Conservation (phyloP, 1,140 invertebrate genomes). For the Brachionus rotundiformis region DNA sequence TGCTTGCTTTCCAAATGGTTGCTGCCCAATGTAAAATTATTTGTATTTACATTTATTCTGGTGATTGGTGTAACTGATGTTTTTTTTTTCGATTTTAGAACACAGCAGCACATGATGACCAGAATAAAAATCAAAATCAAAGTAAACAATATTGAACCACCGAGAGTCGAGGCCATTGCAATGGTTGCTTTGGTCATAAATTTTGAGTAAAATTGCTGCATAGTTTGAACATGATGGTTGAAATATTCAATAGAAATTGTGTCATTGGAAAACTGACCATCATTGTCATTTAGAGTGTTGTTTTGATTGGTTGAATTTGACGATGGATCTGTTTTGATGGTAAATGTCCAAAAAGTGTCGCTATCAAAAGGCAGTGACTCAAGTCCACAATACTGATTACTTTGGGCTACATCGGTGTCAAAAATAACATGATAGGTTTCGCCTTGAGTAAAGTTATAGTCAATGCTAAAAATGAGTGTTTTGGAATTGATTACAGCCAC, state of each 20-base stretch:
- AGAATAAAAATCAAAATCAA: not conserved
- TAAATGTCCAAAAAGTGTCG: not conserved
- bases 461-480: not conserved
- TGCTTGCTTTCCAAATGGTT: not conserved
- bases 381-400: not conserved
- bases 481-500: not conserved
- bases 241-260: not conserved
- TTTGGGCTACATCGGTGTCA: not conserved
- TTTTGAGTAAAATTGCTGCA: not conserved
- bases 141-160: not conserved
- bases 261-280: too few species aligned
- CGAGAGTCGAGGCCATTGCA: not conserved
- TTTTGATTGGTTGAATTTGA: not conserved
- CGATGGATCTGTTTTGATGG: not conserved
- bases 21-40: not conserved
- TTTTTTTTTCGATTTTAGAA: not conserved
- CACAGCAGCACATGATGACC: not conserved
- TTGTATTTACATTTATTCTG: not conserved
- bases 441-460: not conserved
- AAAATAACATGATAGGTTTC: not conserved
- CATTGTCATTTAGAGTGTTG: too few species aligned
- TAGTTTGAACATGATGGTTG: not conserved
- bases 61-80: not conserved
- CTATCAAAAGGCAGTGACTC: not conserved
- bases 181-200: not conserved